Conservation (phyloP, 53 echinoderm and acorn worm genomes). For the Astropecten irregularis region DNA sequence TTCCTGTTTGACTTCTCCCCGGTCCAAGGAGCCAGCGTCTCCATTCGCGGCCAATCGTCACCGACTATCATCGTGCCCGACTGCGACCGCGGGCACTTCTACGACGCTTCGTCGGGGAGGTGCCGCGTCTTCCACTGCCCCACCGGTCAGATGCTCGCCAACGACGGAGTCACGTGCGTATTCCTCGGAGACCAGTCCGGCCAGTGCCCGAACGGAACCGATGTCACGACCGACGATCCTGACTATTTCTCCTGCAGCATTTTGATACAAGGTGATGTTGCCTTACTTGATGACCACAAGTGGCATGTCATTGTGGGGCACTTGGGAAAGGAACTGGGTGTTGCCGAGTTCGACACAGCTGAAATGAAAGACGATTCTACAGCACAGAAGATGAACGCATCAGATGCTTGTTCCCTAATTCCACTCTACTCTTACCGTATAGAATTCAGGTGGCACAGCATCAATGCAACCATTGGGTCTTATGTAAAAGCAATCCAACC, state of each 20-base stretch:
- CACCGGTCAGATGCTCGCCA: neutral
- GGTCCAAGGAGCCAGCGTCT: neutral
- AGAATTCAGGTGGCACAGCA: neutral
- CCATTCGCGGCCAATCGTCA: neutral
- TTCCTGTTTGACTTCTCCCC: slow-evolving; percentile 28
- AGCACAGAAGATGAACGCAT: neutral
- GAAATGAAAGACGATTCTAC: neutral
- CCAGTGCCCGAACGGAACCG: neutral
- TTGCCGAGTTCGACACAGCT: neutral
- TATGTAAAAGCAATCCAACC: neutral
- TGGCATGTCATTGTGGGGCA: neutral
- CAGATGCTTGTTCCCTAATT: neutral
- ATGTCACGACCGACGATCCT: neutral
- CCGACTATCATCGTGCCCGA: neutral
- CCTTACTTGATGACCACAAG: neutral
- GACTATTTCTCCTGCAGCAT: neutral
- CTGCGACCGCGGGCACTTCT: slow-evolving; percentile 6
- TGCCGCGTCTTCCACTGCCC: slow-evolving; percentile 24
- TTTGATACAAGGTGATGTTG: neutral
- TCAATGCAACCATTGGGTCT: neutral
- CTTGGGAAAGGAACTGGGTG: neutral
- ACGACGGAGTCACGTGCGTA: slow-evolving; percentile 22
- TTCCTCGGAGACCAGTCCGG: neutral
- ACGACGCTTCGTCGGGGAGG: neutral
- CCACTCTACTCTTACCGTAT: neutral